A percentile compares a stretch with the other conserved stretches of the same genome.
Evolutionary conservation across 2,888 invertebrate genomes (phyloP).

Genomic region (Troides aeacus): DNA sequence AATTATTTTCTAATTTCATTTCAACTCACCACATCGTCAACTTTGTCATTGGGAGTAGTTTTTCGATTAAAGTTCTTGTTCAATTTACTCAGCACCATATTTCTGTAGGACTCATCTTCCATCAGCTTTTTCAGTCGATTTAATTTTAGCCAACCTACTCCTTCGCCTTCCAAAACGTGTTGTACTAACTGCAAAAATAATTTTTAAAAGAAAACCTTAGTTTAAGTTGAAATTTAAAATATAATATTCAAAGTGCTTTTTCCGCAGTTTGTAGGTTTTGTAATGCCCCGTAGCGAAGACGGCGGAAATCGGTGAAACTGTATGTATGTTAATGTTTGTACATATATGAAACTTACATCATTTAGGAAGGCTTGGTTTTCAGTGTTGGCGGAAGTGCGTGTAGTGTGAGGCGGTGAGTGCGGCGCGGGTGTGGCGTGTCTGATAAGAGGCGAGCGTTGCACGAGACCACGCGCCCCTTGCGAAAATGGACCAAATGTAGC

Average conservation of each 20-base stretch:
- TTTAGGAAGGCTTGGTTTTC: slow-evolving; percentile 97
- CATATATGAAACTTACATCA: slow-evolving; percentile 81
- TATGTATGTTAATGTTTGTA: background rate
- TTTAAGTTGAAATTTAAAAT: background rate
- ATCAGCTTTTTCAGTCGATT: slow-evolving; percentile 96
- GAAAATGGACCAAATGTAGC: slow-evolving; percentile 73
- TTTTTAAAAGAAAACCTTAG: background rate
- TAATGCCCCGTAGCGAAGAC: too few relatives aligned
- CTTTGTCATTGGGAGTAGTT: slow-evolving; percentile 96
- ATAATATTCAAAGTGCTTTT: too few relatives aligned
- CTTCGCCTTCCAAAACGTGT: slow-evolving; percentile 93
- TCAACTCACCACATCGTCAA: slow-evolving; percentile 95
- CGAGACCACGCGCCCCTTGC: slow-evolving; percentile 88
- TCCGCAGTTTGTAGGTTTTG: too few relatives aligned
- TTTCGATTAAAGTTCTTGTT: slow-evolving; percentile 96
- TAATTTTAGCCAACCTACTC: slow-evolving; percentile 97
- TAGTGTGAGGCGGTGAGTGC: slow-evolving; percentile 81
- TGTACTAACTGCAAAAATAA: slow-evolving; percentile 82
- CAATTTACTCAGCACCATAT: slow-evolving; percentile 95
- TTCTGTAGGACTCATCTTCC: slow-evolving; percentile 99
- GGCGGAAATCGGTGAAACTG: background rate
- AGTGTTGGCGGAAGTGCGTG: slow-evolving; percentile 87
- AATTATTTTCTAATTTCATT: background rate
- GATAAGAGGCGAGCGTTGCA: slow-evolving; percentile 93
- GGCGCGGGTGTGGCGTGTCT: slow-evolving; percentile 86